These are phyloP conservation scores for Panzeria rudis DNA, from an alignment of 2,888 invertebrate species.

Conservation along the genomic window DNA sequence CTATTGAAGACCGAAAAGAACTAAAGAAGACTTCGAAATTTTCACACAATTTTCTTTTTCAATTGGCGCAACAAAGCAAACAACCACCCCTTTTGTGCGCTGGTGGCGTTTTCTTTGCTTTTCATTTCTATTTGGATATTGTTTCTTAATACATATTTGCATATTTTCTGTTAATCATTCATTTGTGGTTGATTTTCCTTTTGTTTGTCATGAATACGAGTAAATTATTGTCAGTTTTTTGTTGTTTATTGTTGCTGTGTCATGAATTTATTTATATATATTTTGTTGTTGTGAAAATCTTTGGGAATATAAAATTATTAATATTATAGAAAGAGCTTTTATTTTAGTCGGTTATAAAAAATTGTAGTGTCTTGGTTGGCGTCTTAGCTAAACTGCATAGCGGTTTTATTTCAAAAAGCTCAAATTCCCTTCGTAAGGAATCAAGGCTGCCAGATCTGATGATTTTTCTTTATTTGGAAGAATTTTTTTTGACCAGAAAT, in stretches of 20 bases:
- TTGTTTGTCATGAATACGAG: not conserved
- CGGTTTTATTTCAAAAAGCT: too few species aligned
- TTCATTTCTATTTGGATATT: constrained; percentile 5
- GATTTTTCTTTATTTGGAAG: not conserved
- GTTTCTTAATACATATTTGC: constrained; percentile 42
- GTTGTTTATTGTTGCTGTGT: not conserved
- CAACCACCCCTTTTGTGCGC: constrained; percentile 56
- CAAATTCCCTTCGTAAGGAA: not conserved
- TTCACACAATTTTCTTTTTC: constrained; percentile 47
- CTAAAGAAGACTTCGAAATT: constrained; percentile 42
- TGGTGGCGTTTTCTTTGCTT: constrained; percentile 31
- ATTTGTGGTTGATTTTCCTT: constrained; percentile 17
- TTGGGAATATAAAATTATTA: constrained; percentile 17
- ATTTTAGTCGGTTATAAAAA: not conserved
- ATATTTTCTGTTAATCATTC: constrained; percentile 33
- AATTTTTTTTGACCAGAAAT: too few species aligned
- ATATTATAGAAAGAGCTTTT: not conserved
- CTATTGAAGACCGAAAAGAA: constrained; percentile 42
- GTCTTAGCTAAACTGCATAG: not conserved
- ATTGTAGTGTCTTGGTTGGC: not conserved
- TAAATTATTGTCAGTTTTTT: not conserved
- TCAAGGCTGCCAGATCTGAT: too few species aligned
- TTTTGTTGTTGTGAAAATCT: constrained; percentile 44
- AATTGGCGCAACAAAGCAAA: constrained; percentile 27
- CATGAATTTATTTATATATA: not conserved